These are phyloP conservation scores for Disparrhopalites patrizii DNA, from an alignment of 2,888 invertebrate species.

Conservation along the genomic window DNA sequence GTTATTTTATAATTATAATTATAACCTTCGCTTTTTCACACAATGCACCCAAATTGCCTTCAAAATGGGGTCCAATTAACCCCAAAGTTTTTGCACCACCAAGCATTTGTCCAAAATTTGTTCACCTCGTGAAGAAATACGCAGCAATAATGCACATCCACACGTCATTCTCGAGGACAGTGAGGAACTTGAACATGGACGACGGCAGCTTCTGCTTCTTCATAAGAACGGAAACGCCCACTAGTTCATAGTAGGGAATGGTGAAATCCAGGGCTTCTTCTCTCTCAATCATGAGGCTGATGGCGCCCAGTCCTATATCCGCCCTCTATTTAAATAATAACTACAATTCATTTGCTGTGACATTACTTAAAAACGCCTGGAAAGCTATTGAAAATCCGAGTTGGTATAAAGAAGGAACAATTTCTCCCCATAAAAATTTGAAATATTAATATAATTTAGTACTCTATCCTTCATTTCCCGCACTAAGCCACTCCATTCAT, in stretches of 20 bases:
- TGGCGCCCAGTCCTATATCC: no score
- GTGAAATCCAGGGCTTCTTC: conserved; percentile 98
- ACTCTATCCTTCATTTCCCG: conserved; percentile 72
- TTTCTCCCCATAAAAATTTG: no score
- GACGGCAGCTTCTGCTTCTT: conserved; percentile 81
- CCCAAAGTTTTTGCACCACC: no score
- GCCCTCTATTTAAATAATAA: no score
- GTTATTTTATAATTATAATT: neutral
- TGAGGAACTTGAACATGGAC: conserved; percentile 92
- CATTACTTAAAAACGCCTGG: no score
- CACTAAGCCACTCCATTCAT: conserved; percentile 76
- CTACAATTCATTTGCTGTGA: no score
- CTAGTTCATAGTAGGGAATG: conserved; percentile 95
- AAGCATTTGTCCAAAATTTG: no score
- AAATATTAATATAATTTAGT: no score
- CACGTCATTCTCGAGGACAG: conserved; percentile 91
- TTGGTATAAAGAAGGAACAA: no score
- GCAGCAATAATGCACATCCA: conserved; percentile 95
- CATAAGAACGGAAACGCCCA: conserved; percentile 96
- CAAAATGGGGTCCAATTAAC: neutral
- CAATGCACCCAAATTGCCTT: no score
- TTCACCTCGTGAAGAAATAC: conserved; percentile 84
- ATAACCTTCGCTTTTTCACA: neutral
- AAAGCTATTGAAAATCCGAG: no score
- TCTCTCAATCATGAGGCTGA: conserved; percentile 74